phyloP scores from a whole-genome alignment of 2,888 invertebrate genomes.

The Amiota communis region DNA sequence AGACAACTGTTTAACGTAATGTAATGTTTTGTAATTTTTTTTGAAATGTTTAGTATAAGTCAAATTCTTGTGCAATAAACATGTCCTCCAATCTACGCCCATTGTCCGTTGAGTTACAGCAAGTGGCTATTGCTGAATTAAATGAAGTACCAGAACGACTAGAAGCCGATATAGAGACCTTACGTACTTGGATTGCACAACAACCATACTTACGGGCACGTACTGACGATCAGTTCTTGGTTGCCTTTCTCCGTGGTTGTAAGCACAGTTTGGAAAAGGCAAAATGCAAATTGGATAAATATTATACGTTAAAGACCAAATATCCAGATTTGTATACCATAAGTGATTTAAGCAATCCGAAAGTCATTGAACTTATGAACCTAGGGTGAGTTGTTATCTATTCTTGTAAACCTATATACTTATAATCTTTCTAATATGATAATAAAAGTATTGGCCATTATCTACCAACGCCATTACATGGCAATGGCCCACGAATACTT shows the following conservation, averaged over 20 bases:
- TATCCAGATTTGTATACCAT: slow-evolving; percentile 76
- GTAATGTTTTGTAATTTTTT: too few relatives aligned
- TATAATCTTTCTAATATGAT: not conserved
- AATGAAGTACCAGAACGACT: slow-evolving; percentile 73
- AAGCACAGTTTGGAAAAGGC: slow-evolving; percentile 75
- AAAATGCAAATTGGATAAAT: slow-evolving; percentile 76
- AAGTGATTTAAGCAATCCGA: slow-evolving; percentile 53
- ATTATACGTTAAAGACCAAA: slow-evolving; percentile 75
- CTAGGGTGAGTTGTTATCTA: too few relatives aligned
- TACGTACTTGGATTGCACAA: slow-evolving; percentile 74
- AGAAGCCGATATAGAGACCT: slow-evolving; percentile 65
- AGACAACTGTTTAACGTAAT: too few relatives aligned
- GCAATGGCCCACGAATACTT: slow-evolving; percentile 74
- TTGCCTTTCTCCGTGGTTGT: slow-evolving; percentile 75
- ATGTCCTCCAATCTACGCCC: slow-evolving; percentile 58
- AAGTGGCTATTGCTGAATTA: slow-evolving; percentile 72
- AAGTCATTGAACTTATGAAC: too few relatives aligned
- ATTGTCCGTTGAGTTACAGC: slow-evolving; percentile 55
- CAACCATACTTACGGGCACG: slow-evolving; percentile 73
- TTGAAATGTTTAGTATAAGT: too few relatives aligned
- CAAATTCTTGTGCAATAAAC: not conserved
- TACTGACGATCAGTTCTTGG: slow-evolving; percentile 76
- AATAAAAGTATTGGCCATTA: slow-evolving; percentile 35
- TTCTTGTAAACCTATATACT: too few relatives aligned
- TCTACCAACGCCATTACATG: slow-evolving; percentile 63